Evolutionary conservation across 2,113 vertebrate species (phyloP), one percentile per base, ranked within the genome.

Genomic region (Gadus macrocephalus): DNA sequence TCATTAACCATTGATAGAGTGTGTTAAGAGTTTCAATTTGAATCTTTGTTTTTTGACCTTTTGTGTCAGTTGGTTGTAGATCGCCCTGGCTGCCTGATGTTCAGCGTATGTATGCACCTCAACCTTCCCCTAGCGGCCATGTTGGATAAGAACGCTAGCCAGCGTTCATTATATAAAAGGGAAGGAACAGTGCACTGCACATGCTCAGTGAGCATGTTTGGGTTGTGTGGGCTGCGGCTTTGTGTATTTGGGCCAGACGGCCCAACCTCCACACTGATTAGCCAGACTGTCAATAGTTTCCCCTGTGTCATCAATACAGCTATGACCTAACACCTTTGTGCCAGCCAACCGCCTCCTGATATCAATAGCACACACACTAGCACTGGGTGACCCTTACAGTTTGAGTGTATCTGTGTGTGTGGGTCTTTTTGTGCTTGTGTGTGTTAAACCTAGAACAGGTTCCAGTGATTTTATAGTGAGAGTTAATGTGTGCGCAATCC

Each of bases 251-350:
- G 71, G 64, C 49, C 65, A 55, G 6, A 67, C 75, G 55, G 49
- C 69, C 17, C 55, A 17, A 60, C 61, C 22, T 35, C 16, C 15
- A 5, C 65, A 20, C 53, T 58, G 42, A 49, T 49, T 49, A 71
- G 68, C 69, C 65, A 74, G 72, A 72, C 69, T 66, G 72, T 81
- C 83, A 73, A 76, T 83, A 79, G 60, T 8, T 15, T 42, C 60
- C 63, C 12, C 61, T 67, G 28, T 62, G 35, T 56, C n/a, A 72
- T 79, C 83, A 74, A 75, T 53, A 27, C 53, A 65, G 28, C 65
- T 70, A 22, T 9, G 66, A 19, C 56, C 53, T 3, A 62, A 38
- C 2, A 58, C 14, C 38, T 1, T 49, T 66, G 17, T 22, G 71
- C 73, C 68, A 78, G 8, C 76, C 65, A 80, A 81, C 58, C 60